phyloP scores from a whole-genome alignment of 1,140 invertebrate species.

The Dreissena polymorpha region DNA sequence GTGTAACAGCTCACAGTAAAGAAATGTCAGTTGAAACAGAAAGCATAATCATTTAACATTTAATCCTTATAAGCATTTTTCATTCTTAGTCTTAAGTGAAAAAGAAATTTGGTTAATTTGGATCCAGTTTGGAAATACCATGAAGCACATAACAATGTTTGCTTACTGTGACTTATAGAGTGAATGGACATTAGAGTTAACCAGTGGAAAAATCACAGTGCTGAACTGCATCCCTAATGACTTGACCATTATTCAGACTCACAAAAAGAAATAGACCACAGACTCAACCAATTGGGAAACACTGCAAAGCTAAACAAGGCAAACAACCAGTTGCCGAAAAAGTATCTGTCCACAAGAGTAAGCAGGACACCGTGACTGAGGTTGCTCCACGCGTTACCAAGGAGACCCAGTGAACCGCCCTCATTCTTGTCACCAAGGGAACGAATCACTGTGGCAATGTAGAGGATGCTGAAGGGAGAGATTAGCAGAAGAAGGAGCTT shows the following conservation, averaged over 20 bases:
- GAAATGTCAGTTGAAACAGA: too few species aligned
- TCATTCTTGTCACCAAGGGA: conserved; percentile 52
- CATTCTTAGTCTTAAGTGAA: too few species aligned
- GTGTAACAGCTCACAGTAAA: too few species aligned
- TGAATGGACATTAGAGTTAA: too few species aligned
- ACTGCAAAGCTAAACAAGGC: conserved; percentile 82
- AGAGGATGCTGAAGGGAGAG: conserved; percentile 71
- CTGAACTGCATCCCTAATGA: too few species aligned
- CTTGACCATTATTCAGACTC: conserved; percentile 14
- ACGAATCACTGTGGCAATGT: conserved; percentile 64
- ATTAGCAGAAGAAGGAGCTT: conserved; percentile 68
- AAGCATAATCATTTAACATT: too few species aligned
- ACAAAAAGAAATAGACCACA: conserved; percentile 80
- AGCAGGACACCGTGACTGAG: conserved; percentile 87
- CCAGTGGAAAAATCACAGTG: too few species aligned
- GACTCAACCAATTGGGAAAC: conserved; percentile 84
- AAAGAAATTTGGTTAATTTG: too few species aligned
- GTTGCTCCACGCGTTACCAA: conserved; percentile 59
- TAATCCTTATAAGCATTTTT: too few species aligned
- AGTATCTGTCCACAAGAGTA: conserved; percentile 89
- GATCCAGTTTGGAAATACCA: too few species aligned
- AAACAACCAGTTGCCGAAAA: conserved; percentile 86
- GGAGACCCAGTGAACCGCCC: conserved; percentile 51
- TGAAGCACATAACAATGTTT: too few species aligned
- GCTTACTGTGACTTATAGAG: too few species aligned